These are phyloP conservation scores for Idaea biselata DNA, from an alignment of 2,888 invertebrate genomes.

Conservation along the genomic window DNA sequence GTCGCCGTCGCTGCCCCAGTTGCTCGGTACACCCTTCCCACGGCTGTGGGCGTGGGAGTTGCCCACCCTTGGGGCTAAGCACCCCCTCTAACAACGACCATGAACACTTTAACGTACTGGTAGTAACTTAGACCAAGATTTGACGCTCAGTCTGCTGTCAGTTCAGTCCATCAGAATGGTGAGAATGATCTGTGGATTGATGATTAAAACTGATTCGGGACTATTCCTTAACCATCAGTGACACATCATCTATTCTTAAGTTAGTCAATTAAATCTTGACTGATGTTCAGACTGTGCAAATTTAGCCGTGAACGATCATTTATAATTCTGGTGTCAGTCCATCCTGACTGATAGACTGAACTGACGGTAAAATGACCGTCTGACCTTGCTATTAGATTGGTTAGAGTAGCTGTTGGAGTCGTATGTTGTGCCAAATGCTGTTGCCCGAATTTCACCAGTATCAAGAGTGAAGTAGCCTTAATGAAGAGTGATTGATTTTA, in stretches of 20 bases:
- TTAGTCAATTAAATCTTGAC: too few relatives aligned
- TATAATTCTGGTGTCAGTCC: too few relatives aligned
- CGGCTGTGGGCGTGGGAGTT: constrained; percentile 37
- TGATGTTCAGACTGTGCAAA: too few relatives aligned
- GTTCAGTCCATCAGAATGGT: too few relatives aligned
- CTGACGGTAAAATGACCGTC: too few relatives aligned
- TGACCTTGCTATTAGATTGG: background rate
- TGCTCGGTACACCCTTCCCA: constrained; percentile 46
- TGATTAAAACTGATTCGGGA: too few relatives aligned
- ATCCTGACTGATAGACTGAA: too few relatives aligned
- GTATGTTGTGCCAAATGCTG: background rate
- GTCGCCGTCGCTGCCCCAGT: constrained; percentile 63
- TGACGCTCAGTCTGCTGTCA: too few relatives aligned
- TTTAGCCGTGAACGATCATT: too few relatives aligned
- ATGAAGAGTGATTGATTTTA: background rate
- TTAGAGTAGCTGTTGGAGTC: background rate
- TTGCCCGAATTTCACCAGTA: background rate
- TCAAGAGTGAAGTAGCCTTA: background rate
- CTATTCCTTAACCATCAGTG: too few relatives aligned
- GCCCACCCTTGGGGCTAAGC: constrained; percentile 69
- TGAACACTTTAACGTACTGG: constrained; percentile 26
- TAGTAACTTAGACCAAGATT: background rate
- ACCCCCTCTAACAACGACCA: constrained; percentile 15
- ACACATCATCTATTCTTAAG: too few relatives aligned
- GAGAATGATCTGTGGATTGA: too few relatives aligned